Percentiles rank a stretch among this genome's conserved stretches.
Evolutionary conservation across 2,113 vertebrate genomes (phyloP).

Genomic region (Irena cyanogastra): DNA sequence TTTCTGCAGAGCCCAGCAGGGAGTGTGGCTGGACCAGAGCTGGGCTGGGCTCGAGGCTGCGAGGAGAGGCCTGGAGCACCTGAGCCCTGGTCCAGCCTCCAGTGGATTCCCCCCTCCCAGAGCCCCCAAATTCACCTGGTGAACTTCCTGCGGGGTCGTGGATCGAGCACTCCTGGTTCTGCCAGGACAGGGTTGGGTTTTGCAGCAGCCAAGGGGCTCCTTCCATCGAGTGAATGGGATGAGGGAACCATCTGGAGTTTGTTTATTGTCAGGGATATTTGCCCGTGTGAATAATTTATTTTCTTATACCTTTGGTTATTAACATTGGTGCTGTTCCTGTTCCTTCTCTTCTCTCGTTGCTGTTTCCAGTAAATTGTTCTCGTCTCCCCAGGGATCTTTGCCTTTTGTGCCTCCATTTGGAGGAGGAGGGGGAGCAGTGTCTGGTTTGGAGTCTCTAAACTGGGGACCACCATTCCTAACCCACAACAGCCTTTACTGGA

Average conservation of each 20-base stretch:
- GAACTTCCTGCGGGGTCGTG: neutral
- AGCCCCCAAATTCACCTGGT: neutral
- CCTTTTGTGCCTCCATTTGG: neutral
- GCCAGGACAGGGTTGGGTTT: neutral
- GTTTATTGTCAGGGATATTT: neutral
- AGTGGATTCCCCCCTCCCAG: neutral
- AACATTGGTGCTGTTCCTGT: neutral
- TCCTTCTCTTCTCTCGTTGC: neutral
- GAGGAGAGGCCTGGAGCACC: neutral
- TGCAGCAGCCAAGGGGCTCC: too few species aligned
- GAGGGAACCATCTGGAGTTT: neutral
- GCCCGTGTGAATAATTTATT: neutral
- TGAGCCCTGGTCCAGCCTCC: neutral
- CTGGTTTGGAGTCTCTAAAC: neutral
- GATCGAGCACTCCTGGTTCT: neutral
- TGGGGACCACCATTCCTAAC: neutral
- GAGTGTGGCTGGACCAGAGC: neutral
- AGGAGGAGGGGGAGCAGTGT: neutral
- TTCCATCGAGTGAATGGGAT: too few species aligned
- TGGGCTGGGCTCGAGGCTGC: neutral
- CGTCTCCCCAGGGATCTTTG: neutral
- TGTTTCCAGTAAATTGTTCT: neutral
- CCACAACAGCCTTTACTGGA: neutral
- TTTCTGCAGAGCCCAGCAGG: neutral
- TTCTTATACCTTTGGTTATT: neutral